phyloP scores from a whole-genome alignment of 2,888 invertebrate genomes.

The Pseudanteris insignis region DNA sequence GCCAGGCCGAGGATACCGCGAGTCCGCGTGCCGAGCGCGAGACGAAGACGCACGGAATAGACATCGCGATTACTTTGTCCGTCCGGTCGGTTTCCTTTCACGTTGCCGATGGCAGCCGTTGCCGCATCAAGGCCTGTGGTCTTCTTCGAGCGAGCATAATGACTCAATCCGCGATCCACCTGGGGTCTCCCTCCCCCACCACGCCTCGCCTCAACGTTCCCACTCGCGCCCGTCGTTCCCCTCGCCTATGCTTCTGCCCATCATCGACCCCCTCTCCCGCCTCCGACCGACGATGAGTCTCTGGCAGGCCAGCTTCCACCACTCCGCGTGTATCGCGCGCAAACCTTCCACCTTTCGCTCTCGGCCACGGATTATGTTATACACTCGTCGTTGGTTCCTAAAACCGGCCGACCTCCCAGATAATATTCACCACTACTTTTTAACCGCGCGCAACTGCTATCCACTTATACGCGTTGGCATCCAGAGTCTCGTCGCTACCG shows the following conservation, averaged over 20 bases:
- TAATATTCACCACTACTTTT: slow-evolving; percentile 52
- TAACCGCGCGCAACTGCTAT: slow-evolving; percentile 36
- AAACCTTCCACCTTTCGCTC: slow-evolving; percentile 49
- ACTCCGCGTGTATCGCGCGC: slow-evolving; percentile 28
- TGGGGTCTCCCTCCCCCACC: slow-evolving; percentile 52
- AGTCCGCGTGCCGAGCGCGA: not conserved
- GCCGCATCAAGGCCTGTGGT: slow-evolving; percentile 63
- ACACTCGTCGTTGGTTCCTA: slow-evolving; percentile 51
- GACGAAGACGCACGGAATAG: slow-evolving; percentile 36
- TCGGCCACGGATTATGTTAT: slow-evolving; percentile 57
- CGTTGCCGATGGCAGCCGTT: slow-evolving; percentile 60
- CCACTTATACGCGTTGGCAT: slow-evolving; percentile 31
- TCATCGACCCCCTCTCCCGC: too few species aligned
- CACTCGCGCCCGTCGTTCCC: slow-evolving; percentile 15
- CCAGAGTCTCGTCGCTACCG: too few species aligned
- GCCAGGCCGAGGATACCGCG: slow-evolving; percentile 15
- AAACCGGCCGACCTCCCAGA: slow-evolving; percentile 50
- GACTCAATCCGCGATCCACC: slow-evolving; percentile 66
- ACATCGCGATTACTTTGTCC: slow-evolving; percentile 57
- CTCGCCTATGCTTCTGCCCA: slow-evolving; percentile 24
- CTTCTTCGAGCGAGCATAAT: slow-evolving; percentile 64
- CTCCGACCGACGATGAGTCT: too few species aligned
- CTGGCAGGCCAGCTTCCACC: not conserved
- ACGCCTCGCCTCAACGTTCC: too few species aligned
- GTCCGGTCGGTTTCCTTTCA: slow-evolving; percentile 62